Conservation (phyloP, 2,888 invertebrate species). For the Melanophora roralis region DNA sequence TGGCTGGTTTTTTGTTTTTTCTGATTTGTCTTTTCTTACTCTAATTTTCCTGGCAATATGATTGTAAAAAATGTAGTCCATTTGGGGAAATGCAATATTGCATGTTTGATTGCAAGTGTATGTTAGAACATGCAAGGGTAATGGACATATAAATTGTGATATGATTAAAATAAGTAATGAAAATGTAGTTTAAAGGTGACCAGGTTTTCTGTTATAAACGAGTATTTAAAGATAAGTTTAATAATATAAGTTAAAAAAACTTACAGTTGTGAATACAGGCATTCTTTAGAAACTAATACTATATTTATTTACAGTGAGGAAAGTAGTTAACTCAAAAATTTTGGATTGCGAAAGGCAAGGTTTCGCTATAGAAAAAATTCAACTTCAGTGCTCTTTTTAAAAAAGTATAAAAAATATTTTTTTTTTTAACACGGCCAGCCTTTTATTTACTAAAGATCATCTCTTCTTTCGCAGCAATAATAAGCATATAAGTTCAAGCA, state of each 20-base stretch:
- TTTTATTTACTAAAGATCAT: constrained; percentile 16
- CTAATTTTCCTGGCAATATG: constrained; percentile 49
- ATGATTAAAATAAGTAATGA: constrained; percentile 67
- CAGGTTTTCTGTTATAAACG: too few species aligned
- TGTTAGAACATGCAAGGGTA: constrained; percentile 64
- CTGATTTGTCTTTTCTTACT: background rate
- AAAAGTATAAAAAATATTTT: background rate
- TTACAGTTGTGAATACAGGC: too few species aligned
- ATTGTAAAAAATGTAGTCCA: constrained; percentile 41
- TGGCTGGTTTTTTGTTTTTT: background rate
- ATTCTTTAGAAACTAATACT: too few species aligned
- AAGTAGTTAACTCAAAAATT: too few species aligned
- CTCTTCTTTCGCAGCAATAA: constrained; percentile 66
- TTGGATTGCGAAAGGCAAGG: too few species aligned
- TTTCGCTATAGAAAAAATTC: too few species aligned
- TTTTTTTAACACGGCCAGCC: too few species aligned
- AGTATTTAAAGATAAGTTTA: too few species aligned
- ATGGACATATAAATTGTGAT: constrained; percentile 69
- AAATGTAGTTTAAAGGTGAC: constrained; percentile 2
- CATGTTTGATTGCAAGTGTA: constrained; percentile 60
- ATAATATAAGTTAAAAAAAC: too few species aligned
- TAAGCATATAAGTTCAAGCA: constrained; percentile 72
- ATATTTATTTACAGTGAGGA: too few species aligned
- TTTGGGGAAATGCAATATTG: constrained; percentile 43
- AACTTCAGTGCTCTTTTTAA: background rate